Base-by-base conservation (phyloP, 1,140 invertebrate species). In the Drosophila ambigua region DNA sequence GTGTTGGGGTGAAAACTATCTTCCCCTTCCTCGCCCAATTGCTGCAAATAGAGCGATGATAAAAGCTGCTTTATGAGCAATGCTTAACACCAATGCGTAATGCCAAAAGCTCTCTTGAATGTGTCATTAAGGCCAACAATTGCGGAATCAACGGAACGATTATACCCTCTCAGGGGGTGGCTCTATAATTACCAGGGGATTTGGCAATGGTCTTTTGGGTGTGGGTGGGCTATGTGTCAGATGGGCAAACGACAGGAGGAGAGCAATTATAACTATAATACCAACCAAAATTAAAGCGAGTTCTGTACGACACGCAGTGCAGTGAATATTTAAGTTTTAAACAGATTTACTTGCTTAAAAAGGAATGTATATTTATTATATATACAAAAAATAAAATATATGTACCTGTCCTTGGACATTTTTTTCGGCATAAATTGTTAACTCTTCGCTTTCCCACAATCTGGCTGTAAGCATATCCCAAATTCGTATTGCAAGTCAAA, bases 61-160 rank as follows among this genome's bases (percentile, higher is more conserved):
- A 49, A 58, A 55, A 35, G 35, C 65, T 35, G 52, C 45, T 58
- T 50, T 55, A 64, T 11, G 26, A 8, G 45, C 15, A 68, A 58
- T 69, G 45, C 66, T 68, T 44, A 58, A 41, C 16, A 45, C 65
- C 45, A 69, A 35, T 65, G 49, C 39, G 44, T 69, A 69, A 58
- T 68, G n/a, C 24, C 24, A 31, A 55, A 23, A 15, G 66, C 51
- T n/a, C 35, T 35, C 20, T 39, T 39, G 51, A 57, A 68, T 57
- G 44, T 39, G 64, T 69, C 51, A 35, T 69, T 48, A 57, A 57
- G 48, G 44, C 66, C 24, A 68, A 57, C 35, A 41, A 69, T 39
- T 58, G 35, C 20, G 23, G 39, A 50, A 69, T 58, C 65, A 71
- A 48, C 52, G 20, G n/a, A 67, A 44, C 11, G 4, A 68, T 31